These are phyloP conservation scores for Panagrolaimus sp. DNA, from an alignment of 1,140 invertebrate species.

Conservation along the genomic window DNA sequence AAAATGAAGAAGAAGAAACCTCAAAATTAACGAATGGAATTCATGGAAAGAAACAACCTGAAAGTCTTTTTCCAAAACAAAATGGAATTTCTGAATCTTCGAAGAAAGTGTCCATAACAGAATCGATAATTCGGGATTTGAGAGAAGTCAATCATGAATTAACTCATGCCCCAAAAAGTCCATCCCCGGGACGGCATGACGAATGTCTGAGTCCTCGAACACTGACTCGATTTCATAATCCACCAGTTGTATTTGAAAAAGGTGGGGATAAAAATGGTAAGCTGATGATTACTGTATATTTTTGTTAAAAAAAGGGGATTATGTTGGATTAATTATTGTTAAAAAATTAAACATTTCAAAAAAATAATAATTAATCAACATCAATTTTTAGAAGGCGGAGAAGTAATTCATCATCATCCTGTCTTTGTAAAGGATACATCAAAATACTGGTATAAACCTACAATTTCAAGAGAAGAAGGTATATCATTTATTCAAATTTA, in stretches of 20 bases:
- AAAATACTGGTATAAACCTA: slow-evolving; percentile 94
- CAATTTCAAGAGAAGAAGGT: slow-evolving; percentile 90
- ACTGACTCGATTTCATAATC: slow-evolving; percentile 42
- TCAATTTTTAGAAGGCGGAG: slow-evolving; percentile 61
- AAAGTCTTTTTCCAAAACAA: no score
- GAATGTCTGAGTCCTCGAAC: slow-evolving; percentile 27
- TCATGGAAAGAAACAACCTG: no score
- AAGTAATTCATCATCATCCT: slow-evolving; percentile 79
- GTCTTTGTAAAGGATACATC: slow-evolving; percentile 84
- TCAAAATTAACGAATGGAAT: no score
- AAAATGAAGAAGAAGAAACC: no score
- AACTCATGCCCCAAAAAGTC: background rate
- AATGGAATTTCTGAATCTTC: no score
- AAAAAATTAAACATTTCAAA: background rate
- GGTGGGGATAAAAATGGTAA: slow-evolving; percentile 34
- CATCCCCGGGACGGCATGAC: slow-evolving; percentile 15
- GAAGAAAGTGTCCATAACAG: background rate
- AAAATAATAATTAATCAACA: background rate
- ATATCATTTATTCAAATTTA: slow-evolving; percentile 33
- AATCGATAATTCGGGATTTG: background rate
- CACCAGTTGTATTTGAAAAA: slow-evolving; percentile 48
- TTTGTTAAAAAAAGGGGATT: background rate
- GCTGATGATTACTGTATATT: background rate
- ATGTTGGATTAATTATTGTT: background rate
- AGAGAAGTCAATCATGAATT: slow-evolving; percentile 3